phyloP scores from a whole-genome alignment of 1,140 invertebrate species.

The Orchestia grillus region DNA sequence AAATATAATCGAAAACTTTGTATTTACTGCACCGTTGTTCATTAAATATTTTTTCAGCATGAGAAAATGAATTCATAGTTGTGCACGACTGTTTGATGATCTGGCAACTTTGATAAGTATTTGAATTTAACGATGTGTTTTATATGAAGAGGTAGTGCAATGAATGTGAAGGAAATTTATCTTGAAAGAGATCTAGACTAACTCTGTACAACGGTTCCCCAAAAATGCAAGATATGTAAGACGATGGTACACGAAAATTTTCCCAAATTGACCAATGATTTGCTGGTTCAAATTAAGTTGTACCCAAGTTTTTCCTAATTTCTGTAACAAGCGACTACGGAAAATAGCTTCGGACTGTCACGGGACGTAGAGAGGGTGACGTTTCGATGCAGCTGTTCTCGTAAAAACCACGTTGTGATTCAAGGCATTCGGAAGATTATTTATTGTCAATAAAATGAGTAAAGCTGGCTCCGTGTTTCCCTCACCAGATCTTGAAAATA shows the following conservation, averaged over 20 bases:
- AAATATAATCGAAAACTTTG: no score
- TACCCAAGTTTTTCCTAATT: not conserved
- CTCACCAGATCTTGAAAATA: not conserved
- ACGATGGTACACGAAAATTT: not conserved
- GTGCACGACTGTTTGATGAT: no score
- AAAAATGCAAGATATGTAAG: not conserved
- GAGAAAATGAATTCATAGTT: no score
- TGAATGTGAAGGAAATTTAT: not conserved
- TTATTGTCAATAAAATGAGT: constrained; percentile 28
- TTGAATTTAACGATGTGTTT: no score
- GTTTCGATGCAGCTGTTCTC: not conserved
- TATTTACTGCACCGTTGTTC: no score
- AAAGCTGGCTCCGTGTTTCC: not conserved
- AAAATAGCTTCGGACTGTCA: not conserved
- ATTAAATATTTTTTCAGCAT: no score
- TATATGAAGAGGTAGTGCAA: no score
- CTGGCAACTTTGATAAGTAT: no score
- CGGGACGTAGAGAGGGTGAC: not conserved
- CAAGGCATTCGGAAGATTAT: constrained; percentile 3
- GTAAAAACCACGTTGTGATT: not conserved
- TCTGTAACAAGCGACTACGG: not conserved
- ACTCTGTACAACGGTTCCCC: not conserved
- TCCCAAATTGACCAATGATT: not conserved
- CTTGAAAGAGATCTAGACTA: no score
- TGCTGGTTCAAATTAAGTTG: not conserved